phyloP scores from a whole-genome alignment of 2,113 vertebrate genomes.

The Onychostoma macrolepis region DNA sequence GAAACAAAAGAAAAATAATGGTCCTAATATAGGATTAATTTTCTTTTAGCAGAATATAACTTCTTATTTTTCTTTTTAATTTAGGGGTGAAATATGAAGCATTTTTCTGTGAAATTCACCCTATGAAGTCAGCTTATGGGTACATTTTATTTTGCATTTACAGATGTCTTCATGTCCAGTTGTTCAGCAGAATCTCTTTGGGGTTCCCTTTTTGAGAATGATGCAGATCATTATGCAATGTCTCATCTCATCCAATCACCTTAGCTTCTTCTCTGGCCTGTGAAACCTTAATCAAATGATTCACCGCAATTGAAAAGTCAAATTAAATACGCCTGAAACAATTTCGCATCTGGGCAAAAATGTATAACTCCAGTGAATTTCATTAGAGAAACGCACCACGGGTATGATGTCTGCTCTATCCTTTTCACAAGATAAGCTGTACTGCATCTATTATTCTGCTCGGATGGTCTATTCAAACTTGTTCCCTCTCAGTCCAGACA shows the following conservation, averaged over 20 bases:
- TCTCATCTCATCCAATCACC: constrained; percentile 52
- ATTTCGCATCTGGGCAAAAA: constrained; percentile 45
- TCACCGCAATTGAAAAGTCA: constrained; percentile 60
- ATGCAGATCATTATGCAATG: constrained; percentile 34
- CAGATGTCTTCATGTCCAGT: constrained; percentile 9
- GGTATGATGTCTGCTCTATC: constrained; percentile 47
- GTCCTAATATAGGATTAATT: neutral
- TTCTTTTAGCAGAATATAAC: neutral
- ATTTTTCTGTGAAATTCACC: neutral
- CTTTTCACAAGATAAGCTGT: constrained; percentile 53
- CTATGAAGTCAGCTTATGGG: neutral
- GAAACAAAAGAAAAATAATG: neutral
- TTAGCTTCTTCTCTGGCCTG: constrained; percentile 23
- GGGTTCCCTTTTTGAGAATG: neutral
- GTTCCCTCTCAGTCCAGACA: constrained; percentile 36
- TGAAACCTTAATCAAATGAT: constrained; percentile 58
- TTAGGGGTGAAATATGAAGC: neutral
- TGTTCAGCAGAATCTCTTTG: constrained; percentile 10
- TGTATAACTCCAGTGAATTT: constrained; percentile 54
- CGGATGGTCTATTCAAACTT: constrained; percentile 37
- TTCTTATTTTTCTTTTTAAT: neutral
- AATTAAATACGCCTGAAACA: constrained; percentile 60
- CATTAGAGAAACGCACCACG: constrained; percentile 50
- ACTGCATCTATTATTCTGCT: constrained; percentile 58
- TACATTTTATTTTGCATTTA: constrained; percentile 12